Conservation (phyloP, 1,140 invertebrate species). For the Lysiphlebus fabarum region DNA sequence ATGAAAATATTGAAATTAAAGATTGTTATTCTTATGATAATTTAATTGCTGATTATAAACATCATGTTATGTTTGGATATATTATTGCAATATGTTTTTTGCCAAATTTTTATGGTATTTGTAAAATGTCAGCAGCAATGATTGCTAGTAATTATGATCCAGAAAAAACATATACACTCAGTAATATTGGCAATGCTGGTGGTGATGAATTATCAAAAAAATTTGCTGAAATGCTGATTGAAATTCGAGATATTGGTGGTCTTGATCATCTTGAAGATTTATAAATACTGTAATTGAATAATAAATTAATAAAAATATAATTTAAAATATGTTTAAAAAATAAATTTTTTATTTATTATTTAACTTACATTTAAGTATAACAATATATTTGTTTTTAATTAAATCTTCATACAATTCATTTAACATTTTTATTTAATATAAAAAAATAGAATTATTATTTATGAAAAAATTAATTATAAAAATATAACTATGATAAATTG, state of each 20-base stretch:
- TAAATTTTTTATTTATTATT: too few species aligned
- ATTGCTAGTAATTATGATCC: background rate
- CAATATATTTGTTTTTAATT: too few species aligned
- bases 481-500: too few species aligned
- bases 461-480: too few species aligned
- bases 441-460: too few species aligned
- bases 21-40: slow-evolving; percentile 34
- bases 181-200: slow-evolving; percentile 14
- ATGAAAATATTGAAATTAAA: slow-evolving; percentile 24
- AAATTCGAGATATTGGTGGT: slow-evolving; percentile 30
- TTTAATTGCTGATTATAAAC: slow-evolving; percentile 38
- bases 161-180: background rate
- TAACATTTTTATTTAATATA: too few species aligned
- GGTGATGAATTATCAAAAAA: slow-evolving; percentile 29
- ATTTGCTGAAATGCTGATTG: slow-evolving; percentile 35
- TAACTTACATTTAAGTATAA: too few species aligned
- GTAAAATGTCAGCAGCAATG: background rate
- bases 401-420: too few species aligned
- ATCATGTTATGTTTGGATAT: slow-evolving; percentile 40
- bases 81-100: slow-evolving; percentile 38
- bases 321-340: too few species aligned
- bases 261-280: slow-evolving; percentile 24
- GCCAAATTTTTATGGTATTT: slow-evolving; percentile 25
- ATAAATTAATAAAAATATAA: too few species aligned
- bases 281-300: too few species aligned